Evolutionary conservation across 2,888 invertebrate species (phyloP).

Genomic region (Volucella zonaria): DNA sequence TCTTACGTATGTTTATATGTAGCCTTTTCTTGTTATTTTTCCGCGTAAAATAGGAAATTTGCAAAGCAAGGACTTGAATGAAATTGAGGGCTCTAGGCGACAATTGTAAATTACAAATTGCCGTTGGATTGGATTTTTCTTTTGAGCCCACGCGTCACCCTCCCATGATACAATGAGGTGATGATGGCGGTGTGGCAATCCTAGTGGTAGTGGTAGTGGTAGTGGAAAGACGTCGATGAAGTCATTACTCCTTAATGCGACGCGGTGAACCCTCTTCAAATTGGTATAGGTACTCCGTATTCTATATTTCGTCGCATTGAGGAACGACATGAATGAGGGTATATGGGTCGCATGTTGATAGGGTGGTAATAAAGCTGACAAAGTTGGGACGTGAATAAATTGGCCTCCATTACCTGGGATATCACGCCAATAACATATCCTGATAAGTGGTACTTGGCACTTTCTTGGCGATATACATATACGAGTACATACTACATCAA

Average conservation of each 20-base stretch:
- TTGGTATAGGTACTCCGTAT: not conserved
- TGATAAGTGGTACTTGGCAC: conserved; percentile 58
- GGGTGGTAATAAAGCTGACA: conserved; percentile 62
- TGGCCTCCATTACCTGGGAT: conserved; percentile 64
- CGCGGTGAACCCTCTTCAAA: conserved; percentile 21
- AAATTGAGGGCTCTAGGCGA: conserved; percentile 65
- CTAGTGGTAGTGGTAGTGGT: not conserved
- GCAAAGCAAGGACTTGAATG: conserved; percentile 48
- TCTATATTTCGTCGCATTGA: not conserved
- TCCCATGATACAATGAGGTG: too few species aligned
- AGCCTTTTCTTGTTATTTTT: conserved; percentile 36
- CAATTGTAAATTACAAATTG: conserved; percentile 74
- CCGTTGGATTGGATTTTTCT: conserved; percentile 69
- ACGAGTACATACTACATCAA: not conserved
- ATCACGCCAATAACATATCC: conserved; percentile 64
- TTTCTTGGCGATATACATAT: conserved; percentile 12
- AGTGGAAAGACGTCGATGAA: conserved; percentile 39
- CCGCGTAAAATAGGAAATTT: conserved; percentile 43
- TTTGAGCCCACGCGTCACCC: conserved; percentile 23
- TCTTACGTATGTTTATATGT: conserved; percentile 1
- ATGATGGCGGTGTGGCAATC: not conserved
- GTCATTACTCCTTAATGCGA: conserved; percentile 57
- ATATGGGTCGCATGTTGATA: conserved; percentile 36
- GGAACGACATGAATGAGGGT: conserved; percentile 20
- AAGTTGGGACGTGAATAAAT: conserved; percentile 59